phyloP scores from a whole-genome alignment of 2,888 invertebrate species.

The Tenthredo distinguenda region DNA sequence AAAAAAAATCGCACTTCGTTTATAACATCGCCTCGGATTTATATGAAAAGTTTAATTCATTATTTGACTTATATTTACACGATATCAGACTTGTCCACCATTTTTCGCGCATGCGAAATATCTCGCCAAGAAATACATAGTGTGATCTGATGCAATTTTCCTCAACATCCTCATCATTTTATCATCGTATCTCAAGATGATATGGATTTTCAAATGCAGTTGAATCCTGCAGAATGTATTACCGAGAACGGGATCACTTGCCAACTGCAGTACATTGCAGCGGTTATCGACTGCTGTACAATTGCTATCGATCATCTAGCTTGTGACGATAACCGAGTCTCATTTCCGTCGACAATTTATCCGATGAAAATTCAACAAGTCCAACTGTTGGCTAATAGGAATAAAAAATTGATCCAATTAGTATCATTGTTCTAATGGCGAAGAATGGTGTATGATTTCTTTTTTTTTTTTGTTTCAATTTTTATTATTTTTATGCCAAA shows the following conservation, averaged over 20 bases:
- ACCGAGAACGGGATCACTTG: neutral
- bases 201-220: slow-evolving; percentile 18
- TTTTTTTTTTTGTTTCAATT: neutral
- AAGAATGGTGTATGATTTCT: neutral
- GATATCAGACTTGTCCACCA: slow-evolving; percentile 26
- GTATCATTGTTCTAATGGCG: neutral
- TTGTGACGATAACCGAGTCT: neutral
- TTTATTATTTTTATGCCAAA: slow-evolving; percentile 15
- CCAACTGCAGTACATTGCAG: neutral
- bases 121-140: neutral
- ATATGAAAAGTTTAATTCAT: neutral
- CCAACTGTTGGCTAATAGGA: neutral
- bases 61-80: slow-evolving; percentile 18
- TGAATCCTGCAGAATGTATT: neutral
- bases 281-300: slow-evolving; percentile 2
- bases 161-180: slow-evolving; percentile 30
- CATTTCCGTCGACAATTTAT: neutral
- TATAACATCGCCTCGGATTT: neutral
- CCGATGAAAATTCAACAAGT: neutral
- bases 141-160: slow-evolving; percentile 51
- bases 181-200: slow-evolving; percentile 22
- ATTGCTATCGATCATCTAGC: slow-evolving; percentile 12
- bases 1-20: neutral
- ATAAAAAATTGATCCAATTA: neutral
- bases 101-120: slow-evolving; percentile 43